These are phyloP conservation scores for Tetheella fluctuosa DNA, from an alignment of 2,888 invertebrate genomes.

Conservation along the genomic window DNA sequence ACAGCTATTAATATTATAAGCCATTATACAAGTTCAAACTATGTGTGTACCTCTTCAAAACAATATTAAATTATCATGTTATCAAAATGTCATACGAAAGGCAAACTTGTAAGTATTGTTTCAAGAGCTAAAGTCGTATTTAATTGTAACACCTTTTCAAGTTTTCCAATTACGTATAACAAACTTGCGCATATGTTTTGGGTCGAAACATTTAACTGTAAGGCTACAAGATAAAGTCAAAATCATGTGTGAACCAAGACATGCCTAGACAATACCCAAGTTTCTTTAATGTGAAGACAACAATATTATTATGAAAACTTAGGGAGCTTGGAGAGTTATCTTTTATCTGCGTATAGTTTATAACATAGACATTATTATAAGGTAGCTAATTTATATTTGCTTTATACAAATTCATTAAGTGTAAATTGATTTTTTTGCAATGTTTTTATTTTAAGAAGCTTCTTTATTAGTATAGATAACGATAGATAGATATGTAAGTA, in stretches of 20 bases:
- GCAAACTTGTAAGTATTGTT: conserved; percentile 26
- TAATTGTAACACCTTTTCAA: conserved; percentile 66
- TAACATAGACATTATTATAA: too few relatives aligned
- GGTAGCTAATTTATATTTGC: too few relatives aligned
- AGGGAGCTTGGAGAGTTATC: neutral
- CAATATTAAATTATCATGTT: neutral
- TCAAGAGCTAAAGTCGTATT: conserved; percentile 51
- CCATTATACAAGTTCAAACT: too few relatives aligned
- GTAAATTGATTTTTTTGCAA: too few relatives aligned
- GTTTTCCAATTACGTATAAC: conserved; percentile 67
- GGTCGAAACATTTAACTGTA: conserved; percentile 61
- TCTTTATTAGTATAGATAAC: too few relatives aligned
- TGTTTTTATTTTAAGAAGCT: too few relatives aligned
- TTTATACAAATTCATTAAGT: too few relatives aligned
- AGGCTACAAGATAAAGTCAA: conserved; percentile 53
- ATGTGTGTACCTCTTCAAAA: neutral
- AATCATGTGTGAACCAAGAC: conserved; percentile 55
- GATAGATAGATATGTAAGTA: too few relatives aligned
- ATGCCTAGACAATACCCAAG: conserved; percentile 18
- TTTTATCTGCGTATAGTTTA: neutral
- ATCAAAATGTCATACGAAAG: neutral
- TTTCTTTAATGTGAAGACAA: conserved; percentile 26
- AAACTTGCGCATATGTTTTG: conserved; percentile 49
- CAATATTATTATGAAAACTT: conserved; percentile 14
- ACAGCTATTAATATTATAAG: too few relatives aligned